phyloP scores from a whole-genome alignment of 2,797 vertebrate genomes.

The Acipenser ruthenus region DNA sequence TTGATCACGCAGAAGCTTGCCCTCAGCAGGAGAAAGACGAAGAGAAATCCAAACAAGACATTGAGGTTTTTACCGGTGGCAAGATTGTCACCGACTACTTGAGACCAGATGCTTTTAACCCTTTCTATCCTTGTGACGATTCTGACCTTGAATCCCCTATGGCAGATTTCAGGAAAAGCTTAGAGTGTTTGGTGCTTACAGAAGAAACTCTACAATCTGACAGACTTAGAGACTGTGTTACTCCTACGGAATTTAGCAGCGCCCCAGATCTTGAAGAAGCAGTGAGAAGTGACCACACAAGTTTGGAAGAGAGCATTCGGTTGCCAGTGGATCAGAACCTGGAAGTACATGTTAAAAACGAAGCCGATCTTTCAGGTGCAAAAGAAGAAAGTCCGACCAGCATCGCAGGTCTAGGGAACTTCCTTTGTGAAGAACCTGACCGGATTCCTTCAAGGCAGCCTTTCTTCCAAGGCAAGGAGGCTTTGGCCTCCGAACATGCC shows the following conservation, averaged over 20 bases:
- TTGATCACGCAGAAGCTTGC: constrained; percentile 29
- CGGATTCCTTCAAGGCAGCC: constrained; percentile 25
- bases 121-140: constrained; percentile 78
- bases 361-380: not conserved
- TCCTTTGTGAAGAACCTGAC: constrained; percentile 30
- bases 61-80: constrained; percentile 32
- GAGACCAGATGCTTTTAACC: constrained; percentile 57
- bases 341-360: not conserved
- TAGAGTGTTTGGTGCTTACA: constrained; percentile 56
- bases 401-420: constrained; percentile 20
- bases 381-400: constrained; percentile 22
- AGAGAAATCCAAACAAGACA: constrained; percentile 37
- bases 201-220: constrained; percentile 48
- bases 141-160: constrained; percentile 75
- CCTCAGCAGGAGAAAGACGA: constrained; percentile 40
- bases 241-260: constrained; percentile 38
- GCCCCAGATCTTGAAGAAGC: constrained; percentile 49
- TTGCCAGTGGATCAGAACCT: not conserved
- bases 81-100: constrained; percentile 45
- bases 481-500: constrained; percentile 38
- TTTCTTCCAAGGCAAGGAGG: constrained; percentile 46
- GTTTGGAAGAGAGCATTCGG: constrained; percentile 28
- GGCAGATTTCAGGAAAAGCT: constrained; percentile 52
- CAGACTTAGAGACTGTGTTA: constrained; percentile 28
- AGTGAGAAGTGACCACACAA: constrained; percentile 24